A percentile compares a stretch with the other conserved stretches of the same genome.
Conservation (phyloP, 2,888 invertebrate species). For the Tipula helvola region DNA sequence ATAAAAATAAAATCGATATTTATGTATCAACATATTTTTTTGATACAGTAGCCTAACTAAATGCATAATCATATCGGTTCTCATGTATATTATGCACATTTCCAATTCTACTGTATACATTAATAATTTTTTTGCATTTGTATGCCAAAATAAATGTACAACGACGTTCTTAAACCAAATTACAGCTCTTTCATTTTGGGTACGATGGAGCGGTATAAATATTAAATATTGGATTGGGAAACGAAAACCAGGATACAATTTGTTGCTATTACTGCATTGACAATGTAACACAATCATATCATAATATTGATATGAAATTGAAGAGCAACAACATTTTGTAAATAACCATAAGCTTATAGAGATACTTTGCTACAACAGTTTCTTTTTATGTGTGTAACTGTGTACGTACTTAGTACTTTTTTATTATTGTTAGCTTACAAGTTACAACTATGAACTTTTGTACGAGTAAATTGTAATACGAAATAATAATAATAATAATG, state of each 20-base stretch:
- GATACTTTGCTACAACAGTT: background rate
- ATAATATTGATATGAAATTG: background rate
- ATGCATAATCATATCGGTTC: background rate
- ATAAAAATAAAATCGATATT: background rate
- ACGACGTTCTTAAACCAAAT: background rate
- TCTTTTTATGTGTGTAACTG: background rate
- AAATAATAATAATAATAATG: background rate
- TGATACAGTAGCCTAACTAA: background rate
- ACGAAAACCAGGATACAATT: background rate
- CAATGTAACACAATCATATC: background rate
- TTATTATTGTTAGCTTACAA: background rate
- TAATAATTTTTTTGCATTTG: background rate
- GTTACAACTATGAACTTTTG: background rate
- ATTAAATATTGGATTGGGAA: background rate
- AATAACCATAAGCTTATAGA: background rate
- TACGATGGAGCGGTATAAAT: background rate
- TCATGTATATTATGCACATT: background rate
- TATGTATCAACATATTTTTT: background rate
- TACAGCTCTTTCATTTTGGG: background rate
- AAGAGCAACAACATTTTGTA: background rate
- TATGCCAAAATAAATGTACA: background rate
- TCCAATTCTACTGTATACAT: background rate
- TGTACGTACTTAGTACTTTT: background rate
- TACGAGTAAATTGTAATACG: background rate
- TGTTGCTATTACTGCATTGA: background rate